These are phyloP conservation scores for Nesoenas mayeri DNA, from an alignment of 2,113 vertebrate species.

Conservation along the genomic window DNA sequence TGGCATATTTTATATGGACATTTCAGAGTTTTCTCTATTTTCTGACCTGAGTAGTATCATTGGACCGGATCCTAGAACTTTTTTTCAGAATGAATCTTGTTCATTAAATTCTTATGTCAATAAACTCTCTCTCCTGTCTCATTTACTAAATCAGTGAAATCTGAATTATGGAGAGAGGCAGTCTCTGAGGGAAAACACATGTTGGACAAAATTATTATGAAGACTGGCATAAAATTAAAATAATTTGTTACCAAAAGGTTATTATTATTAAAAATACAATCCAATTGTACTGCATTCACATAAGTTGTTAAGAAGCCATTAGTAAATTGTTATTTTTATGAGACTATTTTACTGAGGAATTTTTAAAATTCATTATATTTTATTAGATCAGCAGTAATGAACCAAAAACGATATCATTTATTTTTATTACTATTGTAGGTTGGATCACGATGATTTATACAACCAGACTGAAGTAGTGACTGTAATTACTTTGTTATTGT, in stretches of 20 bases:
- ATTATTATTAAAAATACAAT: constrained; percentile 57
- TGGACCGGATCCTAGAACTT: background rate
- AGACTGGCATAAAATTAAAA: background rate
- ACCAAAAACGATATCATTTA: constrained; percentile 76
- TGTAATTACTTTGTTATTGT: constrained; percentile 77
- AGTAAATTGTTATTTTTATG: constrained; percentile 76
- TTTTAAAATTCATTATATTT: constrained; percentile 72
- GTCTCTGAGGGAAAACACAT: background rate
- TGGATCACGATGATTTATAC: constrained; percentile 78
- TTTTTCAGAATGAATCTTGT: background rate
- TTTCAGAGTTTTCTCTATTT: background rate
- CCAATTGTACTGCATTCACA: constrained; percentile 31
- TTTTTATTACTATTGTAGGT: constrained; percentile 76
- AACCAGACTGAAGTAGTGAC: constrained; percentile 69
- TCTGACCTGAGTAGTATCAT: background rate
- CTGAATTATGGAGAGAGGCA: background rate
- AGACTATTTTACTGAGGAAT: constrained; percentile 63
- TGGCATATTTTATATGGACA: background rate
- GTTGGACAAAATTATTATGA: constrained; percentile 1
- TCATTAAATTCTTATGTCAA: background rate
- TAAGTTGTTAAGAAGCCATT: constrained; percentile 42
- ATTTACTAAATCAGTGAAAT: background rate
- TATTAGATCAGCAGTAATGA: constrained; percentile 78
- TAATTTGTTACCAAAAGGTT: constrained; percentile 21
- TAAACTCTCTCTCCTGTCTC: background rate